Evolutionary conservation across 2,797 vertebrate genomes (phyloP).

Genomic region (Syncerus caffer): DNA sequence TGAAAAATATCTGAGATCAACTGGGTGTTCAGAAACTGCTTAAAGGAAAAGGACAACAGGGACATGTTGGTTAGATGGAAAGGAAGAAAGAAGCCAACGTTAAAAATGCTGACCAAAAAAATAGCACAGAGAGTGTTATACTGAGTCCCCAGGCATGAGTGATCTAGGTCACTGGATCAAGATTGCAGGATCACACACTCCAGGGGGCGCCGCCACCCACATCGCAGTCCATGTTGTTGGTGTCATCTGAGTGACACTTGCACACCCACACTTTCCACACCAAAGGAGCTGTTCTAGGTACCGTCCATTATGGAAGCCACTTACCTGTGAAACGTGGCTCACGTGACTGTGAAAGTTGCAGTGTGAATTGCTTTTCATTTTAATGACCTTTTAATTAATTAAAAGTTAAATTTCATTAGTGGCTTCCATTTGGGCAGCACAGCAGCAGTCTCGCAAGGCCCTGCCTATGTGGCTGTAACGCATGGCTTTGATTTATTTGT

Average conservation of each 20-base stretch:
- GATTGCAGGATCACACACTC: background rate
- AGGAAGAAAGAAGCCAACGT: background rate
- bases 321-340: background rate
- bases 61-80: background rate
- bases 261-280: background rate
- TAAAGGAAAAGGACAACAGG: background rate
- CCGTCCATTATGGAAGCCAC: background rate
- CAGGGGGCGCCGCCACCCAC: background rate
- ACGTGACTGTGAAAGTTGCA: background rate
- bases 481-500: background rate
- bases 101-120: background rate
- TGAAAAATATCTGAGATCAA: background rate
- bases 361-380: background rate
- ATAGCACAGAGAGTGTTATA: background rate
- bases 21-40: background rate
- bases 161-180: background rate
- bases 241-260: too few relatives aligned
- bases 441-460: background rate
- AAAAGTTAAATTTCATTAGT: background rate
- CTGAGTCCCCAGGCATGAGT: too few relatives aligned
- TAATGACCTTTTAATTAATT: background rate
- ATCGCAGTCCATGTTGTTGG: rapidly evolving
- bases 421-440: background rate
- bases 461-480: background rate
- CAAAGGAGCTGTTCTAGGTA: too few relatives aligned